Conservation (phyloP, 2,113 vertebrate species). For the Sapajus apella region DNA sequence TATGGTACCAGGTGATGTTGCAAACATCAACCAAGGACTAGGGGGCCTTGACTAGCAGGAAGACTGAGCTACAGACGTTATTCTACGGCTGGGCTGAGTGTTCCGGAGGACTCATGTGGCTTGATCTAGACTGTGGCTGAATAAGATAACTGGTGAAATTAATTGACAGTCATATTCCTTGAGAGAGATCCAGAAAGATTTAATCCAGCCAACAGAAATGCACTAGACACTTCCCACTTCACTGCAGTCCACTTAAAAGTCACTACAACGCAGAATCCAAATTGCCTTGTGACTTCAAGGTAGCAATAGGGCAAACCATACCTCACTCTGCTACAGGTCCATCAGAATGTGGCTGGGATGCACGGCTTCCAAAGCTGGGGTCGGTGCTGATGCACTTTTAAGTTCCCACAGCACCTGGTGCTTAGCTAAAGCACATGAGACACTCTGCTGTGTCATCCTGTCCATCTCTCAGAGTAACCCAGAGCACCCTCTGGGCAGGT, state of each 20-base stretch:
- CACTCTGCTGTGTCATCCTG: rapidly evolving
- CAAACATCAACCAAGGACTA: background rate
- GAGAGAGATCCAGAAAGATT: background rate
- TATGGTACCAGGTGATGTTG: background rate
- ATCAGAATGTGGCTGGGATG: rapidly evolving
- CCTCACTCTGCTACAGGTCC: rapidly evolving
- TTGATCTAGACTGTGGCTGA: background rate
- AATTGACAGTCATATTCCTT: background rate
- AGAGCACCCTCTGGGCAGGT: background rate
- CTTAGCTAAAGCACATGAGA: rapidly evolving
- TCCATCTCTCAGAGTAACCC: background rate
- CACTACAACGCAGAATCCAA: background rate
- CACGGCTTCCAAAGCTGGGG: too few species aligned
- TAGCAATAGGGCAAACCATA: rapidly evolving
- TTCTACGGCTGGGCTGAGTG: rapidly evolving
- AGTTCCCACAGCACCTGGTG: rapidly evolving
- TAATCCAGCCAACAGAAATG: background rate
- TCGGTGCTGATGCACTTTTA: rapidly evolving
- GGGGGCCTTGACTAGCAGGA: rapidly evolving
- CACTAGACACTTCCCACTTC: background rate
- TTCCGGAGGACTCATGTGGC: background rate
- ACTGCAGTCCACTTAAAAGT: background rate
- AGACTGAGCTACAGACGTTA: rapidly evolving
- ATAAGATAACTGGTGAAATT: background rate
- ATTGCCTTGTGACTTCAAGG: background rate